These are phyloP conservation scores for Diorhabda sublineata DNA, from an alignment of 1,140 invertebrate species.

Conservation along the genomic window DNA sequence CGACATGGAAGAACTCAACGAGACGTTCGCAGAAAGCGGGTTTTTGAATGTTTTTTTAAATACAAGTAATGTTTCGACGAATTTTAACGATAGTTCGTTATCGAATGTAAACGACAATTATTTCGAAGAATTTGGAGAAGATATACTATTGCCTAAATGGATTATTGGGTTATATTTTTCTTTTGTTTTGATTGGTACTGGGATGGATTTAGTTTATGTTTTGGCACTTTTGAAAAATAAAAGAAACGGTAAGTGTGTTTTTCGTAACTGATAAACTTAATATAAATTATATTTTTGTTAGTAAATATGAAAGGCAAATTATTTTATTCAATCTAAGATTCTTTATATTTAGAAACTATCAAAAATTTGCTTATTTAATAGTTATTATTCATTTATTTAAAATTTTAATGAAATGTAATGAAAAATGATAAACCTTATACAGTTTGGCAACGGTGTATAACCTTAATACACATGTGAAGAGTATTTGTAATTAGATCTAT, in stretches of 20 bases:
- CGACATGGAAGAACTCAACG: background rate
- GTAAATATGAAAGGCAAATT: too few species aligned
- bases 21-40: background rate
- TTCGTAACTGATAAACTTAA: background rate
- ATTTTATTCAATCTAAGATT: too few species aligned
- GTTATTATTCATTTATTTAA: too few species aligned
- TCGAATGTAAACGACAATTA: background rate
- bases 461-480: too few species aligned
- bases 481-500: too few species aligned
- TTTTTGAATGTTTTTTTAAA: slow-evolving; percentile 6
- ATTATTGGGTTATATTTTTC: slow-evolving; percentile 18
- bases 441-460: too few species aligned
- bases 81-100: background rate
- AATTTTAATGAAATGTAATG: too few species aligned
- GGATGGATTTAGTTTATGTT: slow-evolving; percentile 20
- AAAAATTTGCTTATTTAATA: too few species aligned
- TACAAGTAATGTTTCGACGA: background rate
- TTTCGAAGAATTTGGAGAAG: background rate
- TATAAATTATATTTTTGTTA: too few species aligned
- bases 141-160: slow-evolving; percentile 10
- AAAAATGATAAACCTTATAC: too few species aligned
- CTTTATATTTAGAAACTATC: too few species aligned
- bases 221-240: slow-evolving; percentile 26
- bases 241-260: slow-evolving; percentile 28
- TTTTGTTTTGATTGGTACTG: slow-evolving; percentile 15